phyloP scores from a whole-genome alignment of 2,797 vertebrate genomes.

The Oceanodroma leucorhoa region DNA sequence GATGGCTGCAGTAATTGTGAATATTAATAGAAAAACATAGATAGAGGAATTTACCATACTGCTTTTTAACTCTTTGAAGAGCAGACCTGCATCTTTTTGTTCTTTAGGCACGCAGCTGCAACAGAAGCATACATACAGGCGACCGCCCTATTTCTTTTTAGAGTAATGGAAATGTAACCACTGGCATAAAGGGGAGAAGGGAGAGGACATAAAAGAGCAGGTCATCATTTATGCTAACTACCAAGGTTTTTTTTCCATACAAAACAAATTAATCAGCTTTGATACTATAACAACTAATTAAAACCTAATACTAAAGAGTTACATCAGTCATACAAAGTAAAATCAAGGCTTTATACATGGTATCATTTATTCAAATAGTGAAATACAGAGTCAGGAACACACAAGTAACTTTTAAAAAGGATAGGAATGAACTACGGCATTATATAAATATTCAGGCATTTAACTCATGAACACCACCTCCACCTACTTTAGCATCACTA shows the following conservation, averaged over 20 bases:
- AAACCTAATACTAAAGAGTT: background rate
- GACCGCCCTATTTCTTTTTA: background rate
- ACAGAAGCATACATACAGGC: rapidly evolving
- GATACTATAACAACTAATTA: background rate
- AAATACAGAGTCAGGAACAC: background rate
- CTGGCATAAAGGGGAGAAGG: background rate
- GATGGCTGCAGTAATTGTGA: background rate
- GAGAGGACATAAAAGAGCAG: background rate
- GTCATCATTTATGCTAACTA: background rate
- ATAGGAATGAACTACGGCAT: background rate
- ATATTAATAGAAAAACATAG: rapidly evolving
- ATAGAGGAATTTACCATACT: background rate
- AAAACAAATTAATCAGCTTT: background rate
- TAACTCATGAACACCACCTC: background rate
- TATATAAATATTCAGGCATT: background rate
- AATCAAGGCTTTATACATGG: background rate
- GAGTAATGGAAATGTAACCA: background rate
- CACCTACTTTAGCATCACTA: background rate
- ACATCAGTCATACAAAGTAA: background rate
- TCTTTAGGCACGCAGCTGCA: background rate
- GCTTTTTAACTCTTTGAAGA: background rate
- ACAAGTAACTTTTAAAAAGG: background rate
- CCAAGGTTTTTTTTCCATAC: background rate
- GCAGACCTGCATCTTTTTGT: background rate
- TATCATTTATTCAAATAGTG: background rate